These are phyloP conservation scores for Gambusia holbrooki DNA, from an alignment of 2,113 vertebrate species.

Conservation along the genomic window DNA sequence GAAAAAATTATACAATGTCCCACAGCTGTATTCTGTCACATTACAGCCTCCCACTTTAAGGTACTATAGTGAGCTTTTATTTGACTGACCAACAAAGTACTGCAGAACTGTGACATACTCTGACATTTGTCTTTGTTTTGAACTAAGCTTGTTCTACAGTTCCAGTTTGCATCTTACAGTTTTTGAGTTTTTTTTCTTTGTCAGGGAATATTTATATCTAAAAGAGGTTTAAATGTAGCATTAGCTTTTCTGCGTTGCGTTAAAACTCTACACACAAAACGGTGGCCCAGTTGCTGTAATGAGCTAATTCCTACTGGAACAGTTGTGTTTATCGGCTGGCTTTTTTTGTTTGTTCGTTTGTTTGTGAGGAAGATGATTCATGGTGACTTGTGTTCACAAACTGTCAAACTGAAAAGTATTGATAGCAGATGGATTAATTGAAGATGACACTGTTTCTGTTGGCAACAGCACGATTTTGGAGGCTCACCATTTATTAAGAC, in stretches of 20 bases:
- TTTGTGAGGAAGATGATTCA: slow-evolving; percentile 39
- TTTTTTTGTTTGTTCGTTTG: slow-evolving; percentile 16
- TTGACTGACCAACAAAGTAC: too few relatives aligned
- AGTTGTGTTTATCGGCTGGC: slow-evolving; percentile 9
- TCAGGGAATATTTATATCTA: too few relatives aligned
- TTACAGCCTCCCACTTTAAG: too few relatives aligned
- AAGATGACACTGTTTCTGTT: slow-evolving; percentile 65
- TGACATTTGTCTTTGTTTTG: too few relatives aligned
- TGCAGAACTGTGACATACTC: too few relatives aligned
- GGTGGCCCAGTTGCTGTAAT: neutral
- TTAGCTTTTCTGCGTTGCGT: neutral
- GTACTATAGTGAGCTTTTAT: too few relatives aligned
- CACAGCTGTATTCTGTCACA: too few relatives aligned
- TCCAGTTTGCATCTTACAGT: too few relatives aligned
- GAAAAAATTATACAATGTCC: too few relatives aligned
- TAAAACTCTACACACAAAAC: neutral
- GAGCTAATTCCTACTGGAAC: slow-evolving; percentile 14
- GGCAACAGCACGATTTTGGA: slow-evolving; percentile 48
- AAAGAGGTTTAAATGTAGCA: neutral
- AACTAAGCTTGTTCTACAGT: too few relatives aligned
- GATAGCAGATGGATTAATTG: slow-evolving; percentile 69
- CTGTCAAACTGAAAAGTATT: slow-evolving; percentile 59
- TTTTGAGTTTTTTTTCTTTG: too few relatives aligned
- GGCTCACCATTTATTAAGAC: slow-evolving; percentile 74
- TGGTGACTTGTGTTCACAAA: slow-evolving; percentile 36